A percentile compares a stretch with the other conserved stretches of the same genome.
These are phyloP conservation scores for Baryphthengus martii DNA, from an alignment of 2,113 vertebrate species.

Conservation along the genomic window DNA sequence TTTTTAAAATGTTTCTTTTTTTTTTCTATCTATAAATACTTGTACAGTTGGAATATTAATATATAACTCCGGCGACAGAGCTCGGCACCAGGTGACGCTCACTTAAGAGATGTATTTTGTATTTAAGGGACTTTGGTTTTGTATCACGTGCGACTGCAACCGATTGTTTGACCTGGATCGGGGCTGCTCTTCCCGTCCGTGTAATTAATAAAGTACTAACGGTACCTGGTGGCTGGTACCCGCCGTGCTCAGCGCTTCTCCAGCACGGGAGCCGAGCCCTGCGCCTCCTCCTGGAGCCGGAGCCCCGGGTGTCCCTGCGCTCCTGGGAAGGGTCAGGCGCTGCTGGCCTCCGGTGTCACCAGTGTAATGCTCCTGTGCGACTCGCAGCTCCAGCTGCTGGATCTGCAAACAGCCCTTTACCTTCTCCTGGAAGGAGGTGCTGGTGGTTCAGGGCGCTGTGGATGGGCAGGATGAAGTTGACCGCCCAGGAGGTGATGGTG, in stretches of 20 bases:
- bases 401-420: neutral
- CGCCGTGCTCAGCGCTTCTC: neutral
- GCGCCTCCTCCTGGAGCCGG: accelerated
- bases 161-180: neutral
- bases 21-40: conserved; percentile 63
- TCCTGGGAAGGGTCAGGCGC: accelerated
- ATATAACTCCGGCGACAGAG: conserved; percentile 50
- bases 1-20: neutral
- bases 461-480: conserved; percentile 64
- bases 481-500: conserved; percentile 49
- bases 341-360: neutral
- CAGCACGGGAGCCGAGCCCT: accelerated
- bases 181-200: neutral
- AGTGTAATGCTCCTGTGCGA: neutral
- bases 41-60: conserved; percentile 73
- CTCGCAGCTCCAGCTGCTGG: neutral
- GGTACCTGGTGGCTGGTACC: neutral
- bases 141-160: neutral
- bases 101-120: conserved; percentile 27
- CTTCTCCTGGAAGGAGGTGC: conserved; percentile 41
- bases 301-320: accelerated
- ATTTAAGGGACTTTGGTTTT: conserved; percentile 61
- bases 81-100: neutral
- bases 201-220: conserved; percentile 69
- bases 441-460: conserved; percentile 36